phyloP scores from a whole-genome alignment of 2,888 invertebrate genomes.

The Lasioglossum leucozonium region DNA sequence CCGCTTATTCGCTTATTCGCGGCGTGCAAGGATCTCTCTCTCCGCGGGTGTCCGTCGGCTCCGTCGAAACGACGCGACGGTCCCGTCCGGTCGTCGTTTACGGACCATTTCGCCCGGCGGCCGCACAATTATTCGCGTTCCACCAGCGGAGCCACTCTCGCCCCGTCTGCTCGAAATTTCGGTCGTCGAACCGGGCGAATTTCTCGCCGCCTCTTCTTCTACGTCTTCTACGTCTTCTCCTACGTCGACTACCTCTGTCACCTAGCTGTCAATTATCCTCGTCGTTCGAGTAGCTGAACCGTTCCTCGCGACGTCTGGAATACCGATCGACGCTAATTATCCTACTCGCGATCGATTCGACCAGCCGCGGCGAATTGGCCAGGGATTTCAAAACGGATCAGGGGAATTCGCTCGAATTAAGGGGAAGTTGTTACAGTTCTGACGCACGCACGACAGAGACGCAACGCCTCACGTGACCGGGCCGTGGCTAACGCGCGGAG shows the following conservation, averaged over 20 bases:
- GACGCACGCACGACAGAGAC: too few species aligned
- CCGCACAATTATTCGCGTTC: conserved; percentile 47
- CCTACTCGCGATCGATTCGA: conserved; percentile 47
- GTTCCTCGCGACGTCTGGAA: conserved; percentile 43
- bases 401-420: too few species aligned
- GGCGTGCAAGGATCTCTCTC: background rate
- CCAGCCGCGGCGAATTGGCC: background rate
- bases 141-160: background rate
- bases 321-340: conserved; percentile 63
- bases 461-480: too few species aligned
- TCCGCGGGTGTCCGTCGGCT: background rate
- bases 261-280: conserved; percentile 40
- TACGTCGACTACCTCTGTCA: background rate
- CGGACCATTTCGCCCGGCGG: conserved; percentile 48
- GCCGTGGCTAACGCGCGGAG: too few species aligned
- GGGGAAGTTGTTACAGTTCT: too few species aligned
- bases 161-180: conserved; percentile 32
- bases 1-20: conserved; percentile 58
- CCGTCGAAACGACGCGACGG: background rate
- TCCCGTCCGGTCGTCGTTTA: background rate
- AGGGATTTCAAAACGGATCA: too few species aligned
- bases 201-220: background rate
- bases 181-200: conserved; percentile 49
- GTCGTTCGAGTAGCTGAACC: conserved; percentile 33
- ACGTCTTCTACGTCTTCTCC: background rate